Evolutionary conservation across 2,113 vertebrate species (phyloP).

Genomic region (Peucedramus taeniatus): DNA sequence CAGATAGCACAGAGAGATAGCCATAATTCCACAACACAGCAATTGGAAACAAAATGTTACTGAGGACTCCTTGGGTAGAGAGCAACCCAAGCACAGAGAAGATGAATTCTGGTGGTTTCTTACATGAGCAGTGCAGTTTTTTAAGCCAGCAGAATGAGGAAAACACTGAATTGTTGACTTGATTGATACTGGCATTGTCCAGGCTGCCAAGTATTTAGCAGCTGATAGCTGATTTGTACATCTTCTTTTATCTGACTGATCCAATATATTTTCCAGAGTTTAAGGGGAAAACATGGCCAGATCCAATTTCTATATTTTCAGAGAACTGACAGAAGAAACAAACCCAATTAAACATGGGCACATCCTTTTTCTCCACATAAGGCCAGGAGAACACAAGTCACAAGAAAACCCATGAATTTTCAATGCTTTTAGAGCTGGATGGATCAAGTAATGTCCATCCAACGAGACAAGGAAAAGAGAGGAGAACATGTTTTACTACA

Average conservation of each 20-base stretch:
- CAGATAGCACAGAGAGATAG: not conserved
- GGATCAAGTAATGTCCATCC: not conserved
- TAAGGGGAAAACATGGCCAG: not conserved
- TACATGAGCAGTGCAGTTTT: not conserved
- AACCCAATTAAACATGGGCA: not conserved
- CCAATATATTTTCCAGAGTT: not conserved
- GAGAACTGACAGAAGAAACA: not conserved
- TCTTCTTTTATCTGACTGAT: not conserved
- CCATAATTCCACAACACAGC: not conserved
- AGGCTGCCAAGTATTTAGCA: not conserved
- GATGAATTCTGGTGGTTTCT: not conserved
- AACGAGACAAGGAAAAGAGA: not conserved
- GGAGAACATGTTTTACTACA: not conserved
- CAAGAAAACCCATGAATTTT: not conserved
- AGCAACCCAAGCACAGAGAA: not conserved
- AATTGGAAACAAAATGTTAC: not conserved
- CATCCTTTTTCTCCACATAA: not conserved
- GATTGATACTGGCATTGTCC: not conserved
- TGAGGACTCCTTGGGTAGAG: not conserved
- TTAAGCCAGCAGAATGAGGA: not conserved
- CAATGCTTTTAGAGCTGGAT: not conserved
- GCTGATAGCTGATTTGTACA: not conserved
- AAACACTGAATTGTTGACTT: not conserved
- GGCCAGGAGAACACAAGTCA: not conserved
- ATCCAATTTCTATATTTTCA: not conserved